Base-by-base conservation (phyloP, 2,797 vertebrate species). In the Chaetophractus vellerosus region DNA sequence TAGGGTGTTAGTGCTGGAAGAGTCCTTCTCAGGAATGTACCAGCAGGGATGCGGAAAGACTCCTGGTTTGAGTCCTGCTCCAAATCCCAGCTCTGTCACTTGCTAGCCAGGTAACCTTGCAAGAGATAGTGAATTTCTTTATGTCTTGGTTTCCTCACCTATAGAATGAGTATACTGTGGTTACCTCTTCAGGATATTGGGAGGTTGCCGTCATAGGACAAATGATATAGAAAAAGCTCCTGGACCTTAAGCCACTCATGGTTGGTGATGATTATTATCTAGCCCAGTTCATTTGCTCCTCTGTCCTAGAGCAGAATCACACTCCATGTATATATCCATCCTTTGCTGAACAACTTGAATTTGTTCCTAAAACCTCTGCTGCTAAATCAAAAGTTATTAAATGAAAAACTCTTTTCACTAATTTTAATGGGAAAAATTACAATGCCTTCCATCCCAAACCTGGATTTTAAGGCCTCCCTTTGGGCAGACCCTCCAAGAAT, bases 381-480 rank as follows among this genome's bases (percentile, higher is more conserved):
- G 88, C 52, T 36, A 66, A 92, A 24, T 36, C 61, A 71, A 88
- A 95, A 87, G 33, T 28, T 1, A 2, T 87, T 41, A 36, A 57
- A 18, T 41, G 55, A 93, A 76, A 89, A 91, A 45, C 14, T 23
- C 59, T 33, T 88, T 68, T 26, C 38, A 74, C 76, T 85, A 5
- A 78, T 94, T 76, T 72, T 95, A 71, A 92, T 82, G 71, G 91
- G 63, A 86, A 76, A 91, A 69, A 36, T 48, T 45, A 75, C 3
- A 9, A 23, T 26, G 9, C 45, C 66, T 71, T 94, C 15, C 7
- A 50, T 31, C 28, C 21, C 14, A 23, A 9, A 0, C 16, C 4
- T 2, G 18, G 11, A 33, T 55, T 59, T 66, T 41, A 33, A 63
- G 61, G 88, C 41, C 6, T 24, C 90, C 33, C 24, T 31, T 10